A percentile compares a stretch with the other conserved stretches of the same genome.
phyloP scores from a whole-genome alignment of 2,888 invertebrate species.

The Pimpla rufipes region DNA sequence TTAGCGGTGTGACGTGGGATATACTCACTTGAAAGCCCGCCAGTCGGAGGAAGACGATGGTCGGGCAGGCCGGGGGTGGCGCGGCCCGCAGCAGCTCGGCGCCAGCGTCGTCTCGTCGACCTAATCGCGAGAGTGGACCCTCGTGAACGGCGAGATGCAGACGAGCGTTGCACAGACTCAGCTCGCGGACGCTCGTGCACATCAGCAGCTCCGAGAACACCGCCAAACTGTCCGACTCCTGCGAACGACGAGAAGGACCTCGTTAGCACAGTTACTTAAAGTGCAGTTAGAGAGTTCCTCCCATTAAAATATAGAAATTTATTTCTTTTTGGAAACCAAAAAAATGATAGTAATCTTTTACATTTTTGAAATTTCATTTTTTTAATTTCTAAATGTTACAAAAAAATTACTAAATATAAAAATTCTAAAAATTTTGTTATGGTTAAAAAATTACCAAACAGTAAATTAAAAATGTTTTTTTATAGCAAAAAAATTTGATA shows the following conservation, averaged over 20 bases:
- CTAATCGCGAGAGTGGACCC: constrained; percentile 83
- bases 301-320: no score
- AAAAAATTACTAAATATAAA: no score
- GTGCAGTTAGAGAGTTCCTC: no score
- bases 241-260: constrained; percentile 60
- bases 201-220: constrained; percentile 86
- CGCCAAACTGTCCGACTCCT: constrained; percentile 86
- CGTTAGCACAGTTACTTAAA: constrained; percentile 26
- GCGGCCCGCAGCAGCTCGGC: constrained; percentile 83
- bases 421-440: no score
- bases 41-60: constrained; percentile 86
- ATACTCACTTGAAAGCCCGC: constrained; percentile 85
- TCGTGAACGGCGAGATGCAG: constrained; percentile 86
- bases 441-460: no score
- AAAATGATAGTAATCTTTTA: no score
- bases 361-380: no score
- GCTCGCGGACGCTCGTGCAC: constrained; percentile 86
- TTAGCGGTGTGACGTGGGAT: background rate
- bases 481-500: no score
- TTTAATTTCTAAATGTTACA: no score
- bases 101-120: constrained; percentile 83
- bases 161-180: constrained; percentile 86
- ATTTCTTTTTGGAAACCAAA: no score
- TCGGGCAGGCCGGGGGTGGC: constrained; percentile 85
- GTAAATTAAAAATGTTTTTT: no score